Percentiles rank a stretch among this genome's conserved stretches.
Conservation (phyloP, 2,888 invertebrate genomes). For the Rhogogaster chlorosoma region DNA sequence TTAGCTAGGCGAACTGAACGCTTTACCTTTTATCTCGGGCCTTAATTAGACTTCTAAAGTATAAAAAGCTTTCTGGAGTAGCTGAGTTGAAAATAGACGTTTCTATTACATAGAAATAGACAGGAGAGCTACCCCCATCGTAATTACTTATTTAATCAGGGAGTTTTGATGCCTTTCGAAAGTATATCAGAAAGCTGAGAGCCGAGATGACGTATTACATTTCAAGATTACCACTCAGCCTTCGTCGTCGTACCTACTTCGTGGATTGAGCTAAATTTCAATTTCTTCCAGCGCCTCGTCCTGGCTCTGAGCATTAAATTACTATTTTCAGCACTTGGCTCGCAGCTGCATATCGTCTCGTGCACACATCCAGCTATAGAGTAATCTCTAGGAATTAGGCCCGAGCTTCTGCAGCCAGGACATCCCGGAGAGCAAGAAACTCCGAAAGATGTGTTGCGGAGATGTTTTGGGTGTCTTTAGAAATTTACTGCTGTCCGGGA, state of each 20-base stretch:
- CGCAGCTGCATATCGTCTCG: not conserved
- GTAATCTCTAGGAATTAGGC: not conserved
- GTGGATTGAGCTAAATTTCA: conserved; percentile 41
- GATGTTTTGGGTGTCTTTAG: not conserved
- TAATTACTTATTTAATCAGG: conserved; percentile 21
- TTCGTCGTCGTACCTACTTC: not conserved
- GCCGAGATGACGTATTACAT: conserved; percentile 39
- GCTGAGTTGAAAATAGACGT: not conserved
- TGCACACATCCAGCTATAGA: not conserved
- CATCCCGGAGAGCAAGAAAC: not conserved
- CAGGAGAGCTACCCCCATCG: not conserved
- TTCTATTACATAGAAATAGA: not conserved
- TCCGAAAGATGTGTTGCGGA: too few species aligned
- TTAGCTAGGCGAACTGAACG: not conserved
- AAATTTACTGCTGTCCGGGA: not conserved
- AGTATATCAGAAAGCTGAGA: conserved; percentile 17
- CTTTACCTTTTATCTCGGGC: not conserved
- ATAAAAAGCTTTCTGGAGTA: not conserved
- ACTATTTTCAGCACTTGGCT: not conserved
- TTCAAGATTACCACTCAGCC: conserved; percentile 49
- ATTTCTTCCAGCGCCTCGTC: conserved; percentile 32
- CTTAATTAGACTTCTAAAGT: not conserved
- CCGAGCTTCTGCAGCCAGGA: not conserved
- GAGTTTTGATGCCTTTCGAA: conserved; percentile 29
- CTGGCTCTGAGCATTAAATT: not conserved